Evolutionary conservation across 2,113 vertebrate species (phyloP).

Genomic region (Menura novaehollandiae): DNA sequence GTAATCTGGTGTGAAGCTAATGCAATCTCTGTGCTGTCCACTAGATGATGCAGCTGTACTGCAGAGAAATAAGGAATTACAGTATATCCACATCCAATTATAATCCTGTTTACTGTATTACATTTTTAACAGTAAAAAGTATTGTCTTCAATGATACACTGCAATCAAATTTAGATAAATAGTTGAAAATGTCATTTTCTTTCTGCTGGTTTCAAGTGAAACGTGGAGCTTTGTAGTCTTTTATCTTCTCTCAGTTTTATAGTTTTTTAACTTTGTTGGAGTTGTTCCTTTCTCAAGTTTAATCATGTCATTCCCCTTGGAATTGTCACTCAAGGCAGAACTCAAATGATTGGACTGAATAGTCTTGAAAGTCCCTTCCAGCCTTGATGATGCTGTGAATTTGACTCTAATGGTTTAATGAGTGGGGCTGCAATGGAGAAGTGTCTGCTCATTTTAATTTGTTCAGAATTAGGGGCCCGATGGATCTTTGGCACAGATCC

Average conservation of each 20-base stretch:
- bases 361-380: not conserved
- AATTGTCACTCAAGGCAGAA: rapidly evolving
- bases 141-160: not conserved
- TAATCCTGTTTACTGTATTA: not conserved
- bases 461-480: not conserved
- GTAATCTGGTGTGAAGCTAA: not conserved
- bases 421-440: not conserved
- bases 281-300: not conserved
- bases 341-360: not conserved
- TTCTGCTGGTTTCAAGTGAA: not conserved
- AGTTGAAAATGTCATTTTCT: not conserved
- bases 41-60: slow-evolving; percentile 57
- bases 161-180: not conserved
- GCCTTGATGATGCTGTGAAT: not conserved
- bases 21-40: slow-evolving; percentile 6
- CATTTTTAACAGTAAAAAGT: not conserved
- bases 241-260: not conserved
- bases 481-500: not conserved
- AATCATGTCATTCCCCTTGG: not conserved
- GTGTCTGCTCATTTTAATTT: not conserved
- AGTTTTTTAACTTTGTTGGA: not conserved
- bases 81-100: not conserved
- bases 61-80: not conserved
- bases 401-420: not conserved
- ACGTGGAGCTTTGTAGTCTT: not conserved